Evolutionary conservation across 2,888 invertebrate species (phyloP).

Genomic region (Oasisia sp.): DNA sequence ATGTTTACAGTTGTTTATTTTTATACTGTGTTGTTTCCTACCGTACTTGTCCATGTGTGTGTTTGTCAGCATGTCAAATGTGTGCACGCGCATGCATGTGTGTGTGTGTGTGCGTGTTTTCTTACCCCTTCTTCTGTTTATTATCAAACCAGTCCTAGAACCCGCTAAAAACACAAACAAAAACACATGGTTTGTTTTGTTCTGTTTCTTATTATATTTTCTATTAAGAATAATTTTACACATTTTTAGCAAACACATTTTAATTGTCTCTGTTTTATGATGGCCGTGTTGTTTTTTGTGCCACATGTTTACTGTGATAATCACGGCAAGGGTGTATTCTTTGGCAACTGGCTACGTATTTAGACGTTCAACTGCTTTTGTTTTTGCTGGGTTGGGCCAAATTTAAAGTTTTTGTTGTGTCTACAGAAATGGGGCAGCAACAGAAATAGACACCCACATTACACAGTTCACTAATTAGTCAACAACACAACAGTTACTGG

Average conservation of each 20-base stretch:
- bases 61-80: neutral
- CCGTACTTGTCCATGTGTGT: neutral
- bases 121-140: neutral
- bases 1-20: conserved; percentile 3
- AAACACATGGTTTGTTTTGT: neutral
- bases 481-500: neutral
- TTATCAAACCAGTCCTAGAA: neutral
- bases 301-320: neutral
- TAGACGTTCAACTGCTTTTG: neutral
- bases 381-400: neutral
- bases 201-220: neutral
- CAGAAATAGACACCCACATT: neutral
- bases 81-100: neutral
- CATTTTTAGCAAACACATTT: neutral
- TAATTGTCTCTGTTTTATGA: neutral
- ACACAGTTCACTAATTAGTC: neutral
- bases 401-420: neutral
- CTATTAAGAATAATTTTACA: neutral
- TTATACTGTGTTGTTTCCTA: neutral
- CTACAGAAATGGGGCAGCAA: neutral
- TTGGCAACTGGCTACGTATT: neutral
- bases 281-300: neutral
- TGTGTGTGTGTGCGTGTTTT: neutral
- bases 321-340: neutral
- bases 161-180: neutral